Percentiles rank a stretch among this genome's conserved stretches.
These are phyloP conservation scores for Temnothorax unifasciatus DNA, from an alignment of 2,888 invertebrate species.

Conservation along the genomic window DNA sequence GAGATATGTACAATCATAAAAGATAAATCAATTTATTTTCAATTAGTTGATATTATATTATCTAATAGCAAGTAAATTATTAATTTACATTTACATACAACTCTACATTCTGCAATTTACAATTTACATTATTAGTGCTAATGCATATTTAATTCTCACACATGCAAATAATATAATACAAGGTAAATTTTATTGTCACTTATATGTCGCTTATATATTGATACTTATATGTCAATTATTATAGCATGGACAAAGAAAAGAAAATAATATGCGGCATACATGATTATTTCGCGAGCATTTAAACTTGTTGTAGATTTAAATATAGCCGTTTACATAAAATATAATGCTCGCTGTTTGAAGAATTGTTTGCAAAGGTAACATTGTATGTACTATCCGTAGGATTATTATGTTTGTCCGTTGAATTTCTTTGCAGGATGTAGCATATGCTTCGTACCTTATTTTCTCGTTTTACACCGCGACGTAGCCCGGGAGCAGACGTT, in stretches of 20 bases:
- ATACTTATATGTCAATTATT: neutral
- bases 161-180: neutral
- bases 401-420: conserved; percentile 53
- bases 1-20: neutral
- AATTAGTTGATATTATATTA: neutral
- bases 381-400: conserved; percentile 17
- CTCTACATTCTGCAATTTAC: neutral
- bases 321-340: neutral
- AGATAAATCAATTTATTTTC: neutral
- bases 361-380: conserved; percentile 37
- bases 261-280: neutral
- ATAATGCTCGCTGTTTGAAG: neutral
- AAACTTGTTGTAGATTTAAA: conserved; percentile 4
- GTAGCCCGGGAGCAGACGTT: conserved; percentile 47
- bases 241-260: neutral
- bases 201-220: neutral
- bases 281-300: neutral
- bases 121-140: conserved; percentile 1
- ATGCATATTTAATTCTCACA: neutral
- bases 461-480: conserved; percentile 56
- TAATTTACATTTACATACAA: neutral
- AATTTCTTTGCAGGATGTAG: conserved; percentile 58
- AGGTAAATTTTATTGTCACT: neutral
- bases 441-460: conserved; percentile 61
- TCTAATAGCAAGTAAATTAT: neutral